Conservation (phyloP, 1,140 invertebrate genomes). For the Apis laboriosa region DNA sequence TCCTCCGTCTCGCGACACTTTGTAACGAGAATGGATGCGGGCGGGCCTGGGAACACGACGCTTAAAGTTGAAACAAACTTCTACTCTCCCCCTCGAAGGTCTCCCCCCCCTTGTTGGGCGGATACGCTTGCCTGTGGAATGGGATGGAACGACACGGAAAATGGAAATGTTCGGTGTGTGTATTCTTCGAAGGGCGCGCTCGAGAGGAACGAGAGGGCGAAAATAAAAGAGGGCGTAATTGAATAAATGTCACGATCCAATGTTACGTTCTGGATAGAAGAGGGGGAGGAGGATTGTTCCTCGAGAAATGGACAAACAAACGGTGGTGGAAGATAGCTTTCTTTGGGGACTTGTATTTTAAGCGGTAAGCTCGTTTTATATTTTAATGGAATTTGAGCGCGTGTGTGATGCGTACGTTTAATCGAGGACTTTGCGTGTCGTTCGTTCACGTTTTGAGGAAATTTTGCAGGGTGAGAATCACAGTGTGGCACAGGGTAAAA, state of each 20-base stretch:
- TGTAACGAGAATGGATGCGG: slow-evolving; percentile 67
- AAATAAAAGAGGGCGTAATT: slow-evolving; percentile 45
- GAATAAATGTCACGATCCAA: slow-evolving; percentile 37
- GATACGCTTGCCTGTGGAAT: neutral
- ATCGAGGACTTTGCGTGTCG: no score
- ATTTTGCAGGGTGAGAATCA: no score
- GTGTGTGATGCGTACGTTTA: no score
- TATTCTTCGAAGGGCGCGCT: slow-evolving; percentile 16
- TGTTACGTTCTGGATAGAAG: no score
- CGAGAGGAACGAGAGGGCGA: neutral
- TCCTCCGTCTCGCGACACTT: slow-evolving; percentile 56
- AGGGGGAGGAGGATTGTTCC: neutral
- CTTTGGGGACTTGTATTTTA: no score
- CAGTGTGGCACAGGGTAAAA: no score
- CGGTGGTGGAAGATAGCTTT: neutral
- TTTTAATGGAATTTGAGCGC: no score
- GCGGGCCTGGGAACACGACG: slow-evolving; percentile 57
- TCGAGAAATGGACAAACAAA: neutral
- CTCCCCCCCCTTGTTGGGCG: neutral
- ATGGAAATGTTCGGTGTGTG: slow-evolving; percentile 39
- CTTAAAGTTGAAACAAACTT: slow-evolving; percentile 68
- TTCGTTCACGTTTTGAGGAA: no score
- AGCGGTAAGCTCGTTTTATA: no score
- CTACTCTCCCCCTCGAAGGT: neutral
- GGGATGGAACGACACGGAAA: slow-evolving; percentile 32